Percentiles rank a stretch among this genome's conserved stretches.
Conservation (phyloP, 2,797 vertebrate species). For the Chrysocyon brachyurus region DNA sequence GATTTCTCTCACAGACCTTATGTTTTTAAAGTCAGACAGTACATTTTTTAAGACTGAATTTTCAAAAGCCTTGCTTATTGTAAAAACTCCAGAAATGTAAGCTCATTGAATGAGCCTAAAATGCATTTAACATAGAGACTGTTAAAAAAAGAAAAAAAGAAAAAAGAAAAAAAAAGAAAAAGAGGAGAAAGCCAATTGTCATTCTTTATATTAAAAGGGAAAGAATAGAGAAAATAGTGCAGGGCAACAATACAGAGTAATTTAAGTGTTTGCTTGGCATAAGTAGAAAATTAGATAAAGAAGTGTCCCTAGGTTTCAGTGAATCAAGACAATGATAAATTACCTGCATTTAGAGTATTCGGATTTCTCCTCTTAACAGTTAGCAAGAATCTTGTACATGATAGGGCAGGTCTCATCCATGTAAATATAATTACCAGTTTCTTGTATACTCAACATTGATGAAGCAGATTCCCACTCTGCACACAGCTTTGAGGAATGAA, state of each 20-base stretch:
- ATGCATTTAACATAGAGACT: background rate
- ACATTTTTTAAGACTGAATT: background rate
- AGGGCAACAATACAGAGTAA: constrained; percentile 1
- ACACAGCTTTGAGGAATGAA: constrained; percentile 22
- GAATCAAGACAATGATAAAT: constrained; percentile 80
- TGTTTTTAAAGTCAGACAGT: constrained; percentile 19
- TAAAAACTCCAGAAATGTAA: constrained; percentile 47
- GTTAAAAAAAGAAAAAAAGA: background rate
- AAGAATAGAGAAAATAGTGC: background rate
- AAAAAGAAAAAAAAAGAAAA: too few species aligned
- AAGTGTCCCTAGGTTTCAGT: constrained; percentile 60
- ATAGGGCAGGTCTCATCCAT: constrained; percentile 61
- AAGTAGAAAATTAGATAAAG: constrained; percentile 75
- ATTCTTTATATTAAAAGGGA: constrained; percentile 21
- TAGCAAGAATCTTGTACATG: constrained; percentile 69
- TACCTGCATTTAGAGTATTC: constrained; percentile 71
- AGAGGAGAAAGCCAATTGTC: background rate
- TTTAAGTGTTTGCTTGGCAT: constrained; percentile 23
- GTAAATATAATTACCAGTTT: constrained; percentile 74
- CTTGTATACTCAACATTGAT: constrained; percentile 63
- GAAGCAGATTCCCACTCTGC: constrained; percentile 42
- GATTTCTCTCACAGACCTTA: background rate
- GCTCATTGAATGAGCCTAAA: background rate
- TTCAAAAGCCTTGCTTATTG: background rate
- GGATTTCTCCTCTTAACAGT: constrained; percentile 69